Evolutionary conservation across 1,140 invertebrate species (phyloP).

Genomic region (Leptopilina boulardi): DNA sequence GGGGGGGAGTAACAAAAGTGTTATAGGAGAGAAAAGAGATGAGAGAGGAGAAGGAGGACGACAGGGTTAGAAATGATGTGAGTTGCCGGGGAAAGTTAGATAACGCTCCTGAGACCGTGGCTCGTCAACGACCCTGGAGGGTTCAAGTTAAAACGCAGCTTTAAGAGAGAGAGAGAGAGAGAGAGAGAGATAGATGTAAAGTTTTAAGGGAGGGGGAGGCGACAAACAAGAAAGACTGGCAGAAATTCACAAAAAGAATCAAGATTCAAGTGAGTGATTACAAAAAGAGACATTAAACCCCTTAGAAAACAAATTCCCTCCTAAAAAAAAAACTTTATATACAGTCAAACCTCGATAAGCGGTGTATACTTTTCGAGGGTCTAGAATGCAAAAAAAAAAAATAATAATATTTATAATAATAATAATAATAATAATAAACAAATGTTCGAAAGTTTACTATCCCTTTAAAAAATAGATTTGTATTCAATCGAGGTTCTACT

Average conservation of each 20-base stretch:
- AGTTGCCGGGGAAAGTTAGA: slow-evolving; percentile 21
- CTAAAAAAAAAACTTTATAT: neutral
- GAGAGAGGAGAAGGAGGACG: neutral
- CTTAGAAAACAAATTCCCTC: neutral
- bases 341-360: too few species aligned
- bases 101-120: slow-evolving; percentile 17
- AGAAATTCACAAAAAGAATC: neutral
- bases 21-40: slow-evolving; percentile 1
- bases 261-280: slow-evolving; percentile 1
- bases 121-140: slow-evolving; percentile 21
- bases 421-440: too few species aligned
- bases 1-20: slow-evolving; percentile 16
- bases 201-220: neutral
- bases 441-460: too few species aligned
- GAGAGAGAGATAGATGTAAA: neutral
- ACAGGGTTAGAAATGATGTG: slow-evolving; percentile 30
- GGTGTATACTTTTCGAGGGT: too few species aligned
- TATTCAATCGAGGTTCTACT: too few species aligned
- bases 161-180: neutral
- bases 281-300: neutral
- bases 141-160: slow-evolving; percentile 9
- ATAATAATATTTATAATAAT: too few species aligned
- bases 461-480: too few species aligned
- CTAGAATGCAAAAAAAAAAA: too few species aligned
- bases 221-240: neutral